Base-by-base conservation (phyloP, 1,140 invertebrate genomes). In the Pinna nobilis region DNA sequence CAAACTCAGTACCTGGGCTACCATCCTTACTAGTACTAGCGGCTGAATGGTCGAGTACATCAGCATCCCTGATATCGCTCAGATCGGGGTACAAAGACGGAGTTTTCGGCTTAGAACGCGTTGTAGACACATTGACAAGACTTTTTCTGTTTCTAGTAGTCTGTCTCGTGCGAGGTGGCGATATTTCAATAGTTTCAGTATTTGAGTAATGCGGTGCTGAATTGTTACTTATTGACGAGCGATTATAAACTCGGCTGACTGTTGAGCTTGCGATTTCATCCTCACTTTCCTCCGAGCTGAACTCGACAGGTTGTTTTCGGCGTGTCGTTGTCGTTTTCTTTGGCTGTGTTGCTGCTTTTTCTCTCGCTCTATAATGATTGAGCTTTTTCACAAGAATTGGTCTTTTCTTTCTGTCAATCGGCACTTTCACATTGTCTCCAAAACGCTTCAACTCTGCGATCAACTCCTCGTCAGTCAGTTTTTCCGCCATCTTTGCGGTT, bases 361-460 rank as follows among this genome's bases (percentile, higher is more conserved):
- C 78, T 64, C 78, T 76, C 11, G 80, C 77, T 60, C 75, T 73
- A 35, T 80, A 76, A 70, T 86, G 85, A 61, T 86, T 86, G 2
- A 86, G 77, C 75, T 86, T 86, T 73, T 86, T 86, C 30, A 83
- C 70, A n/a, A 85, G 66, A 41, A 86, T 77, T 33, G 76, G 76
- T 30, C 85, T 70, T 50, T 80, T 85, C 53, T 76, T 81, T n/a
- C 57, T 64, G 50, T 84, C 82, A n/a, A 86, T 76, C n/a, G 85
- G 85, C 23, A 84, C 50, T 32, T 78, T 83, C 33, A 85, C 60
- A 66, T 69, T 77, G 63, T 86, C 85, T 25, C 85, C 85, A 78
- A 75, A 84, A 44, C 71, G 70, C 33, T 63, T 44, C 60, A 86
- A 80, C 73, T 84, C 82, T 3, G 74, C 70, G 11, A 68, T 80